Evolutionary conservation across 2,797 vertebrate species (phyloP), one percentile per base, ranked within the genome.

Genomic region (Sitta carolinensis): DNA sequence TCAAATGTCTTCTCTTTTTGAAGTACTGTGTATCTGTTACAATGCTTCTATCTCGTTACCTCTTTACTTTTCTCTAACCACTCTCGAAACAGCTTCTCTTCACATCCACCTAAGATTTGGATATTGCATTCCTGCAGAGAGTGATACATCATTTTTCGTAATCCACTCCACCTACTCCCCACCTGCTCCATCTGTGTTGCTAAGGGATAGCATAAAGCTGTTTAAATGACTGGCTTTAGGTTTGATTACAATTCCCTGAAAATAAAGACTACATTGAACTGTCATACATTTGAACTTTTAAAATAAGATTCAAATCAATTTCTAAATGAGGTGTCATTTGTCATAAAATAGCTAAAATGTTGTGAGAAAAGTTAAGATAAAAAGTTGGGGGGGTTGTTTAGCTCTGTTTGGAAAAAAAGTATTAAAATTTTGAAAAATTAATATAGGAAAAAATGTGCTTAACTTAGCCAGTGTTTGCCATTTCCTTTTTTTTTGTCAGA

Each of bases 131-230:
- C 64, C 69, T 93, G 92, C 61, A 77, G 47, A 90, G 93, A 95
- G 87, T 94, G 89, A 96, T 87, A 54, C 93, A 95, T 94, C 64
- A 27, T 87, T 94, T 75, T 81, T 83, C 89, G 67, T 72, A 69
- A 84, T 95, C 67, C 61, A 63, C 58, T 93, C 94, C 95, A 93
- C 96, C 94, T 95, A 96, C 95, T 96, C 89, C 79, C 95, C 94
- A 96, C 94, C 91, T 95, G 96, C 48, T 97, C 95, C 82, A 88
- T 95, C 95, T 95, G 93, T 89, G 87, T 93, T 95, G 94, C 96
- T 95, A 91, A 87, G 91, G 94, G 87, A 92, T 70, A 43, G 75
- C 64, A 83, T 69, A 88, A 95, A 95, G 51, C 88, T 93, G 79
- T 93, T 66, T 67, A 87, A 86, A 63, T 92, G 74, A 86, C 84